Percentiles rank a stretch among this genome's conserved stretches.
Evolutionary conservation across 2,113 vertebrate species (phyloP).

Genomic region (Mugil cephalus): DNA sequence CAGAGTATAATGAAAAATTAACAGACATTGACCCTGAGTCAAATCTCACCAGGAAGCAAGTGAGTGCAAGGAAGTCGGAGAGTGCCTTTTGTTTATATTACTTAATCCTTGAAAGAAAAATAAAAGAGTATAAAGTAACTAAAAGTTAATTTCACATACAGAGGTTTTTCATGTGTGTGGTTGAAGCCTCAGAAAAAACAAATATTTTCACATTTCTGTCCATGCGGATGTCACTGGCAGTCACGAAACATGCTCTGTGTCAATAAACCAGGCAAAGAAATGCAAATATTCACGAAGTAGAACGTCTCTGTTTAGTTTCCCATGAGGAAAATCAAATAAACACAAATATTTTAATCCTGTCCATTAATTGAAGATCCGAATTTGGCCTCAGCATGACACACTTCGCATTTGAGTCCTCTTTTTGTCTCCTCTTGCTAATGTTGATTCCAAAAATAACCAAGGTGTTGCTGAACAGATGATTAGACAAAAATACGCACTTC

Average conservation of each 20-base stretch:
- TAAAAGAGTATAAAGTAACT: background rate
- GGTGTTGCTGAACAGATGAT: too few species aligned
- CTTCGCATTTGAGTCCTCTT: conserved; percentile 6
- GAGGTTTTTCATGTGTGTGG: background rate
- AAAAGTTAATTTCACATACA: background rate
- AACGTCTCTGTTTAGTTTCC: conserved; percentile 18
- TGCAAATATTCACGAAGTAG: conserved; percentile 46
- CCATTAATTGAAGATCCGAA: conserved; percentile 8
- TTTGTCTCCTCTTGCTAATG: background rate
- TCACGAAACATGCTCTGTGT: conserved; percentile 17
- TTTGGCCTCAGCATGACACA: background rate
- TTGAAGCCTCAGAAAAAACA: conserved; percentile 10
- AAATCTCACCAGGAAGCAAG: background rate
- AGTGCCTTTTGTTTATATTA: too few species aligned
- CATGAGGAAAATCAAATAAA: conserved; percentile 38
- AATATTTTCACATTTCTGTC: conserved; percentile 60
- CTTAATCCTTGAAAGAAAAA: background rate
- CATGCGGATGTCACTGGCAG: conserved; percentile 16
- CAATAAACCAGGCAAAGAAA: conserved; percentile 38
- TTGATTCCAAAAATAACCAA: too few species aligned
- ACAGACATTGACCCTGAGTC: background rate
- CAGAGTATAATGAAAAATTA: background rate
- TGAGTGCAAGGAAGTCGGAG: background rate
- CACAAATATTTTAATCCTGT: conserved; percentile 8
- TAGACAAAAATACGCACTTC: too few species aligned